Evolutionary conservation across 2,113 vertebrate genomes (phyloP), one percentile per base, ranked within the genome.

Genomic region (Leuciscus idus): DNA sequence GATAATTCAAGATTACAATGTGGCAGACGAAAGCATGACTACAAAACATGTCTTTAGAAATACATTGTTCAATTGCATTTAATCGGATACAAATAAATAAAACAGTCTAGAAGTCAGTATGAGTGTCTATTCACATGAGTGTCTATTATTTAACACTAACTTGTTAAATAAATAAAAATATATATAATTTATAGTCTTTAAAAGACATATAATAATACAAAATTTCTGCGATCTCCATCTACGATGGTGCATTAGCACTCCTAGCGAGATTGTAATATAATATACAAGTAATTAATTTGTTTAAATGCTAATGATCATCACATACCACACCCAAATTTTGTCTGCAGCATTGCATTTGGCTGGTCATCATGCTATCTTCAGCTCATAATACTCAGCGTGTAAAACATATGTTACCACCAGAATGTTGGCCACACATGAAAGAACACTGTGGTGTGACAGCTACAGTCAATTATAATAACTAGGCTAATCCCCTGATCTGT

Each of bases 341-440:
- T 84, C 43, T 84, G 9, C 68, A 72, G 12, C 66, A 43, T 43
- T 39, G 21, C 48, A 33, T 59, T 39, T 28, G 39, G 78, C 17
- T 36, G 15, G 28, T 59, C 48, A 72, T 10, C 66, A 70, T 36
- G 64, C 50, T 73, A 83, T 83, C 12, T 59, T 73, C 66, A 83
- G 30, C 30, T 83, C 8, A 83, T 57, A 33, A 57, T 73, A 21
- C 50, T 36, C 82, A 84, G 82, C 68, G 73, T 72, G 48, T 43
- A 83, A 73, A 83, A 8, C 81, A 73, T 57, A 55, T 84, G 82
- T 73, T 57, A 73, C 68, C 50, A 72, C 68, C 82, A 74, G 82
- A 68, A 59, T 57, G 23, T 59, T 84, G 82, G 82, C 68, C 50
- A 73, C 28, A 59, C 68, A 84, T 84, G 68, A 84, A 72, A 84